These are phyloP conservation scores for Leptinotarsa tumamoca DNA, from an alignment of 2,888 invertebrate genomes.

Conservation along the genomic window DNA sequence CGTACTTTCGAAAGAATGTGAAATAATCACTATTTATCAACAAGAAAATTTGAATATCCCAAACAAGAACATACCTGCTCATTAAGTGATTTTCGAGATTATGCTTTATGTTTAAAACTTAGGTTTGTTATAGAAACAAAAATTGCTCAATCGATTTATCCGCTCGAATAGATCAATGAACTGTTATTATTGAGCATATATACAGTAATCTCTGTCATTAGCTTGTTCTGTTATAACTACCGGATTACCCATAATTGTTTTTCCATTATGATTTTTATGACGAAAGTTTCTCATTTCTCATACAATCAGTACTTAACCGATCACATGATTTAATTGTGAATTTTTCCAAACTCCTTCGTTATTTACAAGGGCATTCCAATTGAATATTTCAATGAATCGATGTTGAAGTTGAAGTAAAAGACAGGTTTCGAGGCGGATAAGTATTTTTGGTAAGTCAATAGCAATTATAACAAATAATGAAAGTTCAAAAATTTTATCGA, in stretches of 20 bases:
- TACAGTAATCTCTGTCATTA: not conserved
- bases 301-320: not conserved
- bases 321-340: not conserved
- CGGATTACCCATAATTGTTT: slow-evolving; percentile 1
- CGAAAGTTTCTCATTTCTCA: not conserved
- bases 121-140: slow-evolving; percentile 19
- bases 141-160: slow-evolving; percentile 16
- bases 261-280: not conserved
- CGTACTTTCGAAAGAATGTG: slow-evolving; percentile 34
- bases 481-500: too few relatives aligned
- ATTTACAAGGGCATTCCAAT: too few relatives aligned
- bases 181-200: slow-evolving; percentile 1
- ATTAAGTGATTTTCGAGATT: slow-evolving; percentile 14
- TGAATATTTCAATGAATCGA: too few relatives aligned
- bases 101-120: not conserved
- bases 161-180: slow-evolving; percentile 11
- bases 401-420: too few relatives aligned
- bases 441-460: too few relatives aligned
- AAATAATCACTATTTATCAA: slow-evolving; percentile 26
- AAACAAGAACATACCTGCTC: slow-evolving; percentile 19
- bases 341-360: not conserved
- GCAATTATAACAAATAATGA: too few relatives aligned
- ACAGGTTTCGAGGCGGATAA: too few relatives aligned
- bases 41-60: slow-evolving; percentile 15
- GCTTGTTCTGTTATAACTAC: not conserved